A percentile compares a stretch with the other conserved stretches of the same genome.
Evolutionary conservation across 2,888 invertebrate genomes (phyloP).

Genomic region (Ophion slaviceki): DNA sequence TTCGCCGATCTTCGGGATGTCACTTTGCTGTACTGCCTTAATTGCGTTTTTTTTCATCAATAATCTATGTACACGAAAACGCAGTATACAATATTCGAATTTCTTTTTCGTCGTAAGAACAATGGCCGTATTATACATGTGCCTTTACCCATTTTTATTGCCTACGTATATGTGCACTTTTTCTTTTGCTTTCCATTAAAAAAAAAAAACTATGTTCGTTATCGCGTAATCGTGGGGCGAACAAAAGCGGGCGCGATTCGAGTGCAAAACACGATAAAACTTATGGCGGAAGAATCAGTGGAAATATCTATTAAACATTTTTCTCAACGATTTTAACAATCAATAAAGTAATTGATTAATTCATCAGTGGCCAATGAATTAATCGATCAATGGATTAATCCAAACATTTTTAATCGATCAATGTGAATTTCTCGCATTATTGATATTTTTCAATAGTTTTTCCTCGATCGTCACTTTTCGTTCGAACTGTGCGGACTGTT

Average conservation of each 20-base stretch:
- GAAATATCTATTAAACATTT: neutral
- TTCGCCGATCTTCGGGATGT: neutral
- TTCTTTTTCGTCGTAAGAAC: slow-evolving; percentile 21
- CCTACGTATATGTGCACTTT: neutral
- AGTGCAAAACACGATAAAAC: neutral
- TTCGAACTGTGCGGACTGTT: neutral
- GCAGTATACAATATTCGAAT: neutral
- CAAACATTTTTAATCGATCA: neutral
- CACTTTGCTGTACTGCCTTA: neutral
- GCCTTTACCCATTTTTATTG: neutral
- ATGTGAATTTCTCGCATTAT: neutral
- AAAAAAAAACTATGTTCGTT: slow-evolving; percentile 39
- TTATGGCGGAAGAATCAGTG: neutral
- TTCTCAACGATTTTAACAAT: neutral
- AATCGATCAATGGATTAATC: neutral
- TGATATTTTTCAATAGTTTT: neutral
- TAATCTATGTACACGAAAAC: slow-evolving; percentile 46
- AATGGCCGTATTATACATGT: slow-evolving; percentile 9
- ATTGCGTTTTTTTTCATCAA: slow-evolving; percentile 1
- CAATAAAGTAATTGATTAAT: neutral
- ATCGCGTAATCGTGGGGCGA: slow-evolving; percentile 1
- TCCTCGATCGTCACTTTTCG: slow-evolving; percentile 3
- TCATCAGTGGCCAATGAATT: neutral
- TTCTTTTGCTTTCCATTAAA: neutral
- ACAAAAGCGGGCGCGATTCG: neutral